Conservation (phyloP, 2,888 invertebrate species). For the Lucinisca nassula region DNA sequence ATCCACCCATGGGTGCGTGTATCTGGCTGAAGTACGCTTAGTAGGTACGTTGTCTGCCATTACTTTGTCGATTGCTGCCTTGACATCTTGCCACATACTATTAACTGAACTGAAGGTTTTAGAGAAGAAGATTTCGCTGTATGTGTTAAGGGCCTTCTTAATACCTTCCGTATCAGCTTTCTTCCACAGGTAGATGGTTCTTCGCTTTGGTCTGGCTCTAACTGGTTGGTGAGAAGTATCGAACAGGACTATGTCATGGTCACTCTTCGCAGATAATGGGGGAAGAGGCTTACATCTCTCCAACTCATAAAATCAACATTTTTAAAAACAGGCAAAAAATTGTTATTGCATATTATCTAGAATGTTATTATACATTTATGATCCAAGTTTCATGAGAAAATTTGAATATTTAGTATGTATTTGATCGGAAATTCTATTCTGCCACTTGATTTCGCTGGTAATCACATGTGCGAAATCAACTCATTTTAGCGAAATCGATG, state of each 20-base stretch:
- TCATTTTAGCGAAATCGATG: too few species aligned
- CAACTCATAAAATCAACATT: too few species aligned
- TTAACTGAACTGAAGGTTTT: not conserved
- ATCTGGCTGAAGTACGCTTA: conserved; percentile 1
- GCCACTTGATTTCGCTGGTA: too few species aligned
- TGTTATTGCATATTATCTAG: too few species aligned
- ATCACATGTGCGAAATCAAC: too few species aligned
- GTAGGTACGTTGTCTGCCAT: conserved; percentile 21
- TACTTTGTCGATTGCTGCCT: not conserved
- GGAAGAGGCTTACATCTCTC: conserved; percentile 48
- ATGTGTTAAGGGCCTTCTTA: not conserved
- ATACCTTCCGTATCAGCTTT: conserved; percentile 29
- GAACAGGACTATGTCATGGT: conserved; percentile 55
- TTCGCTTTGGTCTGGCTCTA: conserved; percentile 33
- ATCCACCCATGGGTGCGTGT: conserved; percentile 4
- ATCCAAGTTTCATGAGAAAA: too few species aligned
- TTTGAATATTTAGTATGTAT: too few species aligned
- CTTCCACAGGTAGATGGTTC: conserved; percentile 48
- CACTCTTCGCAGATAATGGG: conserved; percentile 44
- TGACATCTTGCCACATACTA: conserved; percentile 22
- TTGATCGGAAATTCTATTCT: too few species aligned
- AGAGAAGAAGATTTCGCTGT: not conserved
- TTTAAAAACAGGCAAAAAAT: too few species aligned
- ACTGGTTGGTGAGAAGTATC: conserved; percentile 19
- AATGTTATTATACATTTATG: too few species aligned